Percentiles rank a stretch among this genome's conserved stretches.
Evolutionary conservation across 2,797 vertebrate genomes (phyloP).

Genomic region (Taenioides sp.): DNA sequence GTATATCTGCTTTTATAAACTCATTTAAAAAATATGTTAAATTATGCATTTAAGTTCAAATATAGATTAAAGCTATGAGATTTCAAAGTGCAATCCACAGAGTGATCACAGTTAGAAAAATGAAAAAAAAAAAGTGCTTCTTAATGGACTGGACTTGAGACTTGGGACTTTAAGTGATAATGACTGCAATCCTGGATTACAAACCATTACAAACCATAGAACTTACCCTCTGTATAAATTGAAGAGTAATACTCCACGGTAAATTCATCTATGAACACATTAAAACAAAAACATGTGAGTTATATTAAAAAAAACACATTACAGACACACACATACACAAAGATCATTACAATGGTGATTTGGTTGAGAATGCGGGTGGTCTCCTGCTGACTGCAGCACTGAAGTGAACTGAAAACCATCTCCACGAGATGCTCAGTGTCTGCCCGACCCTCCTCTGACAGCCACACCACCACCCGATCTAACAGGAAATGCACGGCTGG

Average conservation of each 20-base stretch:
- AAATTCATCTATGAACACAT: constrained; percentile 81
- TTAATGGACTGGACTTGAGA: no score
- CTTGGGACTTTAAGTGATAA: not conserved
- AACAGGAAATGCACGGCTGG: constrained; percentile 87
- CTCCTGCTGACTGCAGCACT: constrained; percentile 83
- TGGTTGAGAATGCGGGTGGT: constrained; percentile 86
- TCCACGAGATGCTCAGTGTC: constrained; percentile 86
- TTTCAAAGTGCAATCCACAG: no score
- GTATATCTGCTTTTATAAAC: no score
- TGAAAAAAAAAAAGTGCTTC: no score
- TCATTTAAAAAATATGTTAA: no score
- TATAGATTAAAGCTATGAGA: no score
- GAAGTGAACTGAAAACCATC: constrained; percentile 90
- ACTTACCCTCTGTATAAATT: constrained; percentile 90
- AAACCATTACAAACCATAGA: not conserved
- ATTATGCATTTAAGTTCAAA: no score
- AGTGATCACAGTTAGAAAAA: no score
- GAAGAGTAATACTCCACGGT: constrained; percentile 85
- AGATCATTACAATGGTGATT: constrained; percentile 72
- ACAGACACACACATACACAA: no score
- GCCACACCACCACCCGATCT: constrained; percentile 84
- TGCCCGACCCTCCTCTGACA: constrained; percentile 79
- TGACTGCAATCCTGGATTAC: not conserved
- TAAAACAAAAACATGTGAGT: constrained; percentile 10
- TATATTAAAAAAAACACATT: not conserved